phyloP scores from a whole-genome alignment of 2,113 vertebrate genomes.

The Rafetus swinhoei region DNA sequence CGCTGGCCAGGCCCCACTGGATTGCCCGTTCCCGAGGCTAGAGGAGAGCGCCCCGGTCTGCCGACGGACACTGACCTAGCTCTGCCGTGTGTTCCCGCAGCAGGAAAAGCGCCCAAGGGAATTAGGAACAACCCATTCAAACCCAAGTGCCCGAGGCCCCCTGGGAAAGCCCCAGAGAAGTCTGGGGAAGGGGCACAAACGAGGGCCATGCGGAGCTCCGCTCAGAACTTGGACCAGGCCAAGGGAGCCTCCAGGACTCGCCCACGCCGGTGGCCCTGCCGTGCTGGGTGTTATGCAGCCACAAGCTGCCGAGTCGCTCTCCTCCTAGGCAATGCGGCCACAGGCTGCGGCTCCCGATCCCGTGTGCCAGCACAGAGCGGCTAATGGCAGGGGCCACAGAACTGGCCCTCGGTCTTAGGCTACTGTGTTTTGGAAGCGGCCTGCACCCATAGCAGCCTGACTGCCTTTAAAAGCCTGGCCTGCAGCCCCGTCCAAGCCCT shows the following conservation, averaged over 20 bases:
- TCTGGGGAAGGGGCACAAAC: neutral
- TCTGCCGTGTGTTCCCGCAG: neutral
- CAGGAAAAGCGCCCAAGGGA: accelerated
- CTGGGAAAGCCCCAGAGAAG: neutral
- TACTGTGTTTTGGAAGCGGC: neutral
- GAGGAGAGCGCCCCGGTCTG: neutral
- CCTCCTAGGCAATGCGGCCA: neutral
- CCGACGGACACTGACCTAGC: neutral
- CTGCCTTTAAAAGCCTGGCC: neutral
- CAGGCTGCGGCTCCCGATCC: accelerated
- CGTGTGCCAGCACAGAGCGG: neutral
- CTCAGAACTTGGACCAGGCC: neutral
- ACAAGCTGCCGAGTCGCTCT: accelerated
- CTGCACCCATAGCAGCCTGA: neutral
- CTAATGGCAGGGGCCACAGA: neutral
- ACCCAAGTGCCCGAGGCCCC: neutral
- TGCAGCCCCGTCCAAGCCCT: neutral
- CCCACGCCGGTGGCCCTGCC: neutral
- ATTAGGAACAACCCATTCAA: neutral
- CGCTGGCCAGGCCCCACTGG: too few species aligned
- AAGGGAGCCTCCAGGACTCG: neutral
- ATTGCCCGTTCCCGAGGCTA: neutral
- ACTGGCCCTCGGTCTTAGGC: neutral
- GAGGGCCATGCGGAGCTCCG: neutral
- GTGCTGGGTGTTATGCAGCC: accelerated